Evolutionary conservation across 2,888 invertebrate species (phyloP).

Genomic region (Cremastobaeus sp.): DNA sequence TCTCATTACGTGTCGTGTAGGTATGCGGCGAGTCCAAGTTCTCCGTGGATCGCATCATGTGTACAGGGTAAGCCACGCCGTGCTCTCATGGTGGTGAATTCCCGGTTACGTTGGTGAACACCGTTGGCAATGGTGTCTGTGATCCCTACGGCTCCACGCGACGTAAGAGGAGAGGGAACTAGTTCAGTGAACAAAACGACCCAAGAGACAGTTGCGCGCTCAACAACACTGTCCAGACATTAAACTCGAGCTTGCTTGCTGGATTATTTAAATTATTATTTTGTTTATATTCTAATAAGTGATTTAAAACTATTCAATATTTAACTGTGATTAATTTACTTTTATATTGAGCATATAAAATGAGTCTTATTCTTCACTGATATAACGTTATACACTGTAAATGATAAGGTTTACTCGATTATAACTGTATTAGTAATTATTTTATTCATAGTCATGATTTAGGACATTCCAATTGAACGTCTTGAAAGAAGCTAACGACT

Average conservation of each 20-base stretch:
- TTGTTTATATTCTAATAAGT: no score
- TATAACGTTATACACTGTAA: no score
- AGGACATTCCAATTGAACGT: no score
- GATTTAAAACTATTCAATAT: no score
- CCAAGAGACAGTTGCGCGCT: slow-evolving; percentile 71
- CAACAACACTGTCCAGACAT: slow-evolving; percentile 65
- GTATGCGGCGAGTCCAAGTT: slow-evolving; percentile 73
- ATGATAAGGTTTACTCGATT: no score
- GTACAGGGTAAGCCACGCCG: slow-evolving; percentile 52
- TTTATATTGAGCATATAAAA: no score
- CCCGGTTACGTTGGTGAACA: slow-evolving; percentile 41
- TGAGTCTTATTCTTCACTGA: no score
- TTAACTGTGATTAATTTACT: no score
- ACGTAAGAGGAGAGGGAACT: slow-evolving; percentile 74
- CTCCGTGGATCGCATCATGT: slow-evolving; percentile 61
- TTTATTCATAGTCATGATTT: no score
- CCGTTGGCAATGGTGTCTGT: slow-evolving; percentile 56
- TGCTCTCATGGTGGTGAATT: slow-evolving; percentile 65
- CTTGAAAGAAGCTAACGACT: no score
- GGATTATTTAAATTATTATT: slow-evolving; percentile 55
- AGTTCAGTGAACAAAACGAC: slow-evolving; percentile 78
- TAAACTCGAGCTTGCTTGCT: slow-evolving; percentile 44
- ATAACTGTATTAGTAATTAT: no score
- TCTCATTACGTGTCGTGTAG: slow-evolving; percentile 78
- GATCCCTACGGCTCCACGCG: slow-evolving; percentile 61